Evolutionary conservation across 2,888 invertebrate species (phyloP).

Genomic region (Suillia variegata): DNA sequence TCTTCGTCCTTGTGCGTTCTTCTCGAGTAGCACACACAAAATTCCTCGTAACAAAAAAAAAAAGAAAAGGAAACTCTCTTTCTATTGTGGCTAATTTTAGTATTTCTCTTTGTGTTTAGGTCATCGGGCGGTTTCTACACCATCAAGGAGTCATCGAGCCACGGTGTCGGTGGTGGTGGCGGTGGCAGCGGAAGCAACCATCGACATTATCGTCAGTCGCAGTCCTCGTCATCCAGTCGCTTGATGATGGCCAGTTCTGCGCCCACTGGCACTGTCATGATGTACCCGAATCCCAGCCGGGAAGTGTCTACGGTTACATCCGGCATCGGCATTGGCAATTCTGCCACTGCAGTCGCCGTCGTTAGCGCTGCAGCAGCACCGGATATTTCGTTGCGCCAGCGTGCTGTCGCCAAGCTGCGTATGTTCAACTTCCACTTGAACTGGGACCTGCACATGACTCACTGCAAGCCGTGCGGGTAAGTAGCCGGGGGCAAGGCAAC

Average conservation of each 20-base stretch:
- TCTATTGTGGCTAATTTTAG: too few relatives aligned
- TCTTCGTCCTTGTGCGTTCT: too few relatives aligned
- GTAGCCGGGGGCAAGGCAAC: conserved; percentile 40
- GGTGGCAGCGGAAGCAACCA: conserved; percentile 21
- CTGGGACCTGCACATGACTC: conserved; percentile 62
- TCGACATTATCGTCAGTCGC: conserved; percentile 29
- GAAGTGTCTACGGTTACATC: conserved; percentile 21
- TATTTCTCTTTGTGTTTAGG: conserved; percentile 28
- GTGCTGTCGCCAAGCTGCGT: conserved; percentile 61
- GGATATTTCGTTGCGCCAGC: conserved; percentile 59
- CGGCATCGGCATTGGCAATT: not conserved
- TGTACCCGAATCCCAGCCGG: conserved; percentile 53
- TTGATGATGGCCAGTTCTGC: conserved; percentile 53
- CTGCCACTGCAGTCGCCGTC: conserved; percentile 24
- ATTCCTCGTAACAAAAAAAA: too few relatives aligned
- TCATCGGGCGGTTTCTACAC: conserved; percentile 56
- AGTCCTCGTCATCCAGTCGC: conserved; percentile 41
- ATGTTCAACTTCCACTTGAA: conserved; percentile 62
- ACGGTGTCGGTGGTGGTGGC: too few relatives aligned
- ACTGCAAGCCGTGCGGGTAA: conserved; percentile 62
- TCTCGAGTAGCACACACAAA: too few relatives aligned
- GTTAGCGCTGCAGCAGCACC: conserved; percentile 39
- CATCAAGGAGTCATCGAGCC: conserved; percentile 44
- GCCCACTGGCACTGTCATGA: conserved; percentile 56
- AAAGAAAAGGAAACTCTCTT: too few relatives aligned